Evolutionary conservation across 2,888 invertebrate genomes (phyloP).

Genomic region (Pammene aurita): DNA sequence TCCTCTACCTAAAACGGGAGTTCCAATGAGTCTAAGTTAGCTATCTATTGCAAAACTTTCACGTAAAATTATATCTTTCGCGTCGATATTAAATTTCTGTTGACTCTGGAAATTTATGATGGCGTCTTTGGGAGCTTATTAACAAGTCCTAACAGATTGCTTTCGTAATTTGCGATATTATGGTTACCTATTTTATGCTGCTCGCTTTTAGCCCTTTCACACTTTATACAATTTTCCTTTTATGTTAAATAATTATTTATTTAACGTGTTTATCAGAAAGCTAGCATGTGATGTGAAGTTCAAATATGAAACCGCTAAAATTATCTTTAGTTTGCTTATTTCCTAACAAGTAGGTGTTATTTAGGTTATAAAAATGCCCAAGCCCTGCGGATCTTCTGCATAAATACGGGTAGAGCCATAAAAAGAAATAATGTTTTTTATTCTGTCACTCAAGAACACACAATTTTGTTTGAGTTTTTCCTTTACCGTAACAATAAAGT

Average conservation of each 20-base stretch:
- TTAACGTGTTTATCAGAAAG: not conserved
- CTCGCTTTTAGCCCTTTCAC: slow-evolving; percentile 9
- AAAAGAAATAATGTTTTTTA: slow-evolving; percentile 30
- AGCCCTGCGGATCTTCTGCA: not conserved
- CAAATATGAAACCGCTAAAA: too few species aligned
- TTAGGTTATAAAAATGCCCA: too few species aligned
- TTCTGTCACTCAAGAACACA: slow-evolving; percentile 30
- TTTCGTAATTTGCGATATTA: slow-evolving; percentile 45
- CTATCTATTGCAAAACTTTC: slow-evolving; percentile 77
- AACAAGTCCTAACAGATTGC: slow-evolving; percentile 61
- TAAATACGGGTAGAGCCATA: slow-evolving; percentile 19
- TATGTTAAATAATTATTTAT: not conserved
- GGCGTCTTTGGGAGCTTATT: slow-evolving; percentile 63
- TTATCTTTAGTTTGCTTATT: not conserved
- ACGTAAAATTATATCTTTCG: slow-evolving; percentile 75
- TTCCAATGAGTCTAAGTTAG: slow-evolving; percentile 66
- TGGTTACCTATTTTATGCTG: slow-evolving; percentile 17
- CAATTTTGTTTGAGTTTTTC: slow-evolving; percentile 28
- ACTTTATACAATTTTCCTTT: not conserved
- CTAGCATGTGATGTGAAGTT: too few species aligned
- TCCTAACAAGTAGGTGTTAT: too few species aligned
- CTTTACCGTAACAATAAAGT: slow-evolving; percentile 32
- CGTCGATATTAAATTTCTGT: slow-evolving; percentile 78
- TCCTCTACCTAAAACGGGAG: slow-evolving; percentile 61
- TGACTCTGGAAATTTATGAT: slow-evolving; percentile 73